Base-by-base conservation (phyloP, 1,140 invertebrate genomes). In the Drosophila nannoptera region DNA sequence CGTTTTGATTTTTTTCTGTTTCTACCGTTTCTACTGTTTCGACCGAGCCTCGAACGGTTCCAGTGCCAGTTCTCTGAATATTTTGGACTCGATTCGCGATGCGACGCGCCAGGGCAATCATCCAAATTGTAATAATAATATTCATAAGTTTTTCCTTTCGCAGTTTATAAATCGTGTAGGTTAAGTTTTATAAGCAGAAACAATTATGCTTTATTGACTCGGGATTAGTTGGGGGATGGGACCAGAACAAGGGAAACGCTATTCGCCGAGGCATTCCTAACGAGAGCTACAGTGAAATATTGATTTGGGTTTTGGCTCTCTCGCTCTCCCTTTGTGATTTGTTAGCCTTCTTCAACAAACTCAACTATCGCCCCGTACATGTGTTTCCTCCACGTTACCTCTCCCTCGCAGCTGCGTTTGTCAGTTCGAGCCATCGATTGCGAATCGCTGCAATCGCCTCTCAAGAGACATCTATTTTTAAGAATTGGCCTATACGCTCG, bases 101-200 rank as follows among this genome's bases (percentile, higher is more conserved):
- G 14, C 65, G 61, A 55, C 50, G 52, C 67, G 45, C 69, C 70
- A 53, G 43, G 75, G 72, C 81, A 84, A 84, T 84, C 86, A 84
- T 84, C 65, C 73, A 80, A 86, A 84, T 84, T 84, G 80, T 84
- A 84, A 84, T 86, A 80, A 84, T 86, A 80, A 84, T 86, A 80
- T 77, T 64, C 73, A 73, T 73, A 70, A 68, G 69, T 49, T 63
- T 54, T 40, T 59, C 48, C 49, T 75, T 50, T 45, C 59, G 61
- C 35, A 69, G 73, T 75, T 83, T 58, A 69, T 69, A 49, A 69
- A 64, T 76, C 66, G 54, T 77, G 3, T 22, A 83, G 78, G 78
- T 82, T 71, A 78, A 63, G 59, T 62, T 46, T 32, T 59, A 50
- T 42, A 48, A 71, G 62, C 58, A 50, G 55, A 49, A 58, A 32